Evolutionary conservation across 2,888 invertebrate species (phyloP).

Genomic region (Tethea ocularis): DNA sequence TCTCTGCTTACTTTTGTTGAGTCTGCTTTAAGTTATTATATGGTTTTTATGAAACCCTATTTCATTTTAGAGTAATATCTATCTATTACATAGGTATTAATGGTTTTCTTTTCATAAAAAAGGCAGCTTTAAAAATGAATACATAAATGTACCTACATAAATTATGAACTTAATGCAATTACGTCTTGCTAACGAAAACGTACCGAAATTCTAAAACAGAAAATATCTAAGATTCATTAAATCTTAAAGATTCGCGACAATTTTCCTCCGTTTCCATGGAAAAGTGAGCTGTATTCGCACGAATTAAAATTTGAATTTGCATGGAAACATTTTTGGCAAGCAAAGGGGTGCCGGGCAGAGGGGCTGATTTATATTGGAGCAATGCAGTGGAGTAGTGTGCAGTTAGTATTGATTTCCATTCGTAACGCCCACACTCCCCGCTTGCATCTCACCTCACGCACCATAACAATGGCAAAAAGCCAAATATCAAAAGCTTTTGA

Average conservation of each 20-base stretch:
- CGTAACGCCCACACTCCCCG: conserved; percentile 63
- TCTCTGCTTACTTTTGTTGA: conserved; percentile 25
- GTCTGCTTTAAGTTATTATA: not conserved
- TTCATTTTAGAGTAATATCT: too few relatives aligned
- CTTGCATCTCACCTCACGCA: conserved; percentile 76
- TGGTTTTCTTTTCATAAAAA: too few relatives aligned
- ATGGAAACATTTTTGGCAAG: conserved; percentile 63
- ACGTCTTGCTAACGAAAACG: too few relatives aligned
- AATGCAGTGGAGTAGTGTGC: conserved; percentile 81
- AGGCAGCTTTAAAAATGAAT: too few relatives aligned
- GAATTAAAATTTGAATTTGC: conserved; percentile 42
- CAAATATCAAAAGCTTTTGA: conserved; percentile 53
- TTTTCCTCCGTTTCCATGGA: conserved; percentile 5
- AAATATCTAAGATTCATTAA: not conserved
- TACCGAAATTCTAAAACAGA: too few relatives aligned
- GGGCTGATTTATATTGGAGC: conserved; percentile 82
- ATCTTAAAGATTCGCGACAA: not conserved
- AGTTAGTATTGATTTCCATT: conserved; percentile 84
- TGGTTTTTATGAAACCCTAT: not conserved
- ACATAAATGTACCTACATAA: too few relatives aligned
- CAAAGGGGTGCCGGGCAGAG: conserved; percentile 65
- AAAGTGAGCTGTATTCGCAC: conserved; percentile 29
- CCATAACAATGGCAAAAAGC: conserved; percentile 72
- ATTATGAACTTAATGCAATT: not conserved
- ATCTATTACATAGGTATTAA: too few relatives aligned